These are phyloP conservation scores for Passer montanus DNA, from an alignment of 2,113 vertebrate species.

Conservation along the genomic window DNA sequence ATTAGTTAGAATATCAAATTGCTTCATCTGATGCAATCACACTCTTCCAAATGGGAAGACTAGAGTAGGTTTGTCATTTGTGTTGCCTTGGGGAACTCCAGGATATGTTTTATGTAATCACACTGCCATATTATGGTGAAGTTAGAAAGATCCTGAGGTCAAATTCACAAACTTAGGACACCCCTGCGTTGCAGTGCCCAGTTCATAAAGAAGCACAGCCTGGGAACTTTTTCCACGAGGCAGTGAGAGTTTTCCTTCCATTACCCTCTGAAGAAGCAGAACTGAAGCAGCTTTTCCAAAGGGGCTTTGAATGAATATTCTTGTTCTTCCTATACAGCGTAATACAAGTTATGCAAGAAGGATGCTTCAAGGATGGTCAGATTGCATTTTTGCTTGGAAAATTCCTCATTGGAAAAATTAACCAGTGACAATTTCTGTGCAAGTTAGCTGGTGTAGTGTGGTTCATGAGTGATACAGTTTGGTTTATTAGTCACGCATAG, in stretches of 20 bases:
- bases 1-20: background rate
- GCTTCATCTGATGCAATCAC: background rate
- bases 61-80: background rate
- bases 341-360: background rate
- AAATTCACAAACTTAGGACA: rapidly evolving
- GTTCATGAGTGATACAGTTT: background rate
- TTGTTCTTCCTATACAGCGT: background rate
- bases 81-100: background rate
- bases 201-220: background rate
- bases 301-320: background rate
- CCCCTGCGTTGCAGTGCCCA: background rate
- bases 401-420: background rate
- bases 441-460: background rate
- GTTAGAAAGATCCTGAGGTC: background rate
- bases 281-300: background rate
- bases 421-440: background rate
- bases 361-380: background rate
- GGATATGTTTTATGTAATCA: background rate
- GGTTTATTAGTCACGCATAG: background rate
- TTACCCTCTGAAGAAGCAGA: background rate
- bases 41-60: background rate
- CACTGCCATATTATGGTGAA: background rate
- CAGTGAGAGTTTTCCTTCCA: background rate
- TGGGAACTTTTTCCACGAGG: background rate
- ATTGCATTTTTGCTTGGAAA: background rate